Evolutionary conservation across 2,888 invertebrate species (phyloP).

Genomic region (Diaprepes abbreviatus): DNA sequence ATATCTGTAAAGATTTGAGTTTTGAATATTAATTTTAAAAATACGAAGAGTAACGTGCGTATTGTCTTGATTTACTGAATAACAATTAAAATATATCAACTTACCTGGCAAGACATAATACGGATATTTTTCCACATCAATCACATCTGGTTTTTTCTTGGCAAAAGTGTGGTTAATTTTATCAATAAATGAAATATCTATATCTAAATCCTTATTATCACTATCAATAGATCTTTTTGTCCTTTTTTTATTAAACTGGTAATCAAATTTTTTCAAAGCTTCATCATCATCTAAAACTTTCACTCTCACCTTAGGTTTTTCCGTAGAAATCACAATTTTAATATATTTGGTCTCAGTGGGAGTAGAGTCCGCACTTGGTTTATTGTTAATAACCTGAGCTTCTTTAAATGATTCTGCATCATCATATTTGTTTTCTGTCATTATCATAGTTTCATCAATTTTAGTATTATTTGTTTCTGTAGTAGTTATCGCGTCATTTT

Average conservation of each 20-base stretch:
- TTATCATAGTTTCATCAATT: background rate
- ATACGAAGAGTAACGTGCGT: too few relatives aligned
- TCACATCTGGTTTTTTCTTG: constrained; percentile 40
- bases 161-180: constrained; percentile 54
- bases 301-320: constrained; percentile 24
- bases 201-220: constrained; percentile 57
- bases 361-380: background rate
- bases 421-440: background rate
- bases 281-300: constrained; percentile 5
- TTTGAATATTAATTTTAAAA: too few relatives aligned
- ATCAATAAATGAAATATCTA: constrained; percentile 59
- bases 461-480: background rate
- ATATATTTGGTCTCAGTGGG: background rate
- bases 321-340: background rate
- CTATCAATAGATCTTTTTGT: constrained; percentile 40
- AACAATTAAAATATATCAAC: too few relatives aligned
- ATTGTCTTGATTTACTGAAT: too few relatives aligned
- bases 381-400: background rate
- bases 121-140: constrained; percentile 72
- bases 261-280: background rate
- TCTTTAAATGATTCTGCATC: background rate
- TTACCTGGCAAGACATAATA: constrained; percentile 69
- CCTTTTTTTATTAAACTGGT: constrained; percentile 23
- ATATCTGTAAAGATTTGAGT: too few relatives aligned
- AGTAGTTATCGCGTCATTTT: too few relatives aligned